These are phyloP conservation scores for Platynereis dumerilii DNA, from an alignment of 2,888 invertebrate species.

Conservation along the genomic window DNA sequence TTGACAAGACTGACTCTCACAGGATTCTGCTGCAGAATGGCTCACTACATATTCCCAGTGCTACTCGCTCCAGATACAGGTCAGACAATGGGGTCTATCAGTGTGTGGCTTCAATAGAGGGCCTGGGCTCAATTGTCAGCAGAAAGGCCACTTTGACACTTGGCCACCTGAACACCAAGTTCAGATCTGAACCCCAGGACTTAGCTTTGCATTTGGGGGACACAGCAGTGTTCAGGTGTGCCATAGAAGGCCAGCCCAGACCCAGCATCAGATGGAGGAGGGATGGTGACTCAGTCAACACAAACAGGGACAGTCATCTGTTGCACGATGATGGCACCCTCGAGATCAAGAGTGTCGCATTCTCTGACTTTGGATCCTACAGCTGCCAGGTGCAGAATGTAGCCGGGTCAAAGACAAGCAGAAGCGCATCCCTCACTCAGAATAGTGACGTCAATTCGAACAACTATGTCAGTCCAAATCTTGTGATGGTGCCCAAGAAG, in stretches of 20 bases:
- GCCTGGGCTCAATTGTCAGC: constrained; percentile 86
- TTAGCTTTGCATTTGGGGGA: constrained; percentile 78
- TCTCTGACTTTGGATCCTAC: constrained; percentile 83
- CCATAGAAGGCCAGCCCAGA: constrained; percentile 67
- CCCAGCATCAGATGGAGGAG: constrained; percentile 82
- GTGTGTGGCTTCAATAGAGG: constrained; percentile 81
- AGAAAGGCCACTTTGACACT: constrained; percentile 76
- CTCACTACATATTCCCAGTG: no score
- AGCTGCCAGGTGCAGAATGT: constrained; percentile 77
- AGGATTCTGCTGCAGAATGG: no score
- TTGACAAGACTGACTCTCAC: constrained; percentile 53
- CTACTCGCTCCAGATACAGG: constrained; percentile 32
- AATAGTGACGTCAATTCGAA: constrained; percentile 39
- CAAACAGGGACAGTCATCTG: constrained; percentile 39
- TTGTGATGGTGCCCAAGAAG: constrained; percentile 80
- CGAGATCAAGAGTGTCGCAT: constrained; percentile 82
- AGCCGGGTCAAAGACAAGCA: constrained; percentile 73
- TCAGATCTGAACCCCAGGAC: constrained; percentile 78
- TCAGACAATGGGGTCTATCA: constrained; percentile 83
- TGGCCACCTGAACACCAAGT: constrained; percentile 70
- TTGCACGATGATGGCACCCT: constrained; percentile 85
- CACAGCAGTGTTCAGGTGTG: constrained; percentile 84
- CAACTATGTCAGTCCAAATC: constrained; percentile 69
- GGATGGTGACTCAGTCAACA: constrained; percentile 75
- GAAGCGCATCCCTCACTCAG: constrained; percentile 46